Percentiles rank a stretch among this genome's conserved stretches.
phyloP scores from a whole-genome alignment of 2,888 invertebrate genomes.

The Calliphora vomitoria region DNA sequence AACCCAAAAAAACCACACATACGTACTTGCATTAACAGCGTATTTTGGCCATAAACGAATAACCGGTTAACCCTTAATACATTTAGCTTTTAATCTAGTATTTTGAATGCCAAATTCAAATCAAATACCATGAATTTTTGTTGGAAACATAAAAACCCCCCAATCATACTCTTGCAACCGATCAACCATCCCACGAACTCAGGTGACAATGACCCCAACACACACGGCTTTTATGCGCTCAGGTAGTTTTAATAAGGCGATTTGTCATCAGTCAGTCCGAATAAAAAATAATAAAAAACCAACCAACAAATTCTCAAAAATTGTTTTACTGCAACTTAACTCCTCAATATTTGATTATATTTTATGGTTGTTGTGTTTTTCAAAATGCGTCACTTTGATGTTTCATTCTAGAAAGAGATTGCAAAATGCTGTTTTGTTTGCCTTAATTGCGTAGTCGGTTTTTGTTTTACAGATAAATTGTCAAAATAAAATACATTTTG shows the following conservation, averaged over 20 bases:
- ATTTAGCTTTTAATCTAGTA: conserved; percentile 20
- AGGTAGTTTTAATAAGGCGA: conserved; percentile 64
- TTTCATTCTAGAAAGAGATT: conserved; percentile 21
- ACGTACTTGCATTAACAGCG: too few relatives aligned
- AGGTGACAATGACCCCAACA: conserved; percentile 65
- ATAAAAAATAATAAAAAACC: conserved; percentile 25
- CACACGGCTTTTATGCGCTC: conserved; percentile 21
- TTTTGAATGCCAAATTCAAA: conserved; percentile 23
- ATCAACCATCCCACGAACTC: neutral
- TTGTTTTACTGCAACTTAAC: conserved; percentile 7
- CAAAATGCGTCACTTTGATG: conserved; percentile 49
- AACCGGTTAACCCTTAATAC: conserved; percentile 24
- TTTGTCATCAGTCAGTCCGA: conserved; percentile 51
- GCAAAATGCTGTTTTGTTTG: conserved; percentile 33
- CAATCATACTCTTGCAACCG: neutral
- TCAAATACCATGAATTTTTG: conserved; percentile 16
- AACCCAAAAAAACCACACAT: neutral
- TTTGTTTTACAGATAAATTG: conserved; percentile 55
- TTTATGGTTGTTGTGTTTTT: neutral
- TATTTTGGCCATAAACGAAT: neutral
- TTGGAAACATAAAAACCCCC: conserved; percentile 14
- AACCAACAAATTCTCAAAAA: conserved; percentile 2
- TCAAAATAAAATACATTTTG: conserved; percentile 26
- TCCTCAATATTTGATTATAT: conserved; percentile 33
- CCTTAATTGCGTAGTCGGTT: conserved; percentile 24